Base-by-base conservation (phyloP, 1,140 invertebrate genomes). In the Vanessa tameamea region DNA sequence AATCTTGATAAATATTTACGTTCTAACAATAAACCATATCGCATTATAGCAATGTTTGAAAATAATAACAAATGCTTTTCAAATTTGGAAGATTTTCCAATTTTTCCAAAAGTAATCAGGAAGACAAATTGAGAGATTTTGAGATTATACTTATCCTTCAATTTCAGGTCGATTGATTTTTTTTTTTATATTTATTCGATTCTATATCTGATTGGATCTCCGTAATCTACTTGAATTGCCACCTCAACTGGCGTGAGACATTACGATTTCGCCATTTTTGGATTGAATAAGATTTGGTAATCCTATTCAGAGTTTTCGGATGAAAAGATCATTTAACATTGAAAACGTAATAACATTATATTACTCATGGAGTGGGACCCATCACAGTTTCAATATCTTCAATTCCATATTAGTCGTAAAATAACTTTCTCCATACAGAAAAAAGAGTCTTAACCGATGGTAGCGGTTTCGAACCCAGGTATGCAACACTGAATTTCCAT, bases 91-190 rank as follows among this genome's bases (percentile, higher is more conserved):
- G 1, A 7, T 26, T 59, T 26, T 13, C 26, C 31, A 15, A 15
- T 15, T 31, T 9, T 7, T 13, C 57, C 4, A 61, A 37, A 12
- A 15, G 68, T 69, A 69, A 69, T 69, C 43, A 69, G 55, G 57
- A 16, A 61, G 57, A 69, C 68, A 69, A 69, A 69, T 69, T 69
- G 47, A 47, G 47, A 57, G 68, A 69, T 69, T 69, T 50, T 37
- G n/a, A 69, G 68, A 69, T 69, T 69, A 59, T 23, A 59, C 67
- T 69, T 69, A 69, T 69, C 68, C 68, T 69, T 69, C 68, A 69
- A 57, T 63, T 63, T 69, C 57, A n/a, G 55, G 23, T n/a, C 57
- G 68, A 69, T 69, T 69, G 67, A 69, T 69, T 69, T 69, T 68
- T 66, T n/a, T 20, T 69, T 69, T 69, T 69, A 69, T 63, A 61